Percentiles rank a stretch among this genome's conserved stretches.
Conservation (phyloP, 1,140 invertebrate genomes). For the Apis dorsata region DNA sequence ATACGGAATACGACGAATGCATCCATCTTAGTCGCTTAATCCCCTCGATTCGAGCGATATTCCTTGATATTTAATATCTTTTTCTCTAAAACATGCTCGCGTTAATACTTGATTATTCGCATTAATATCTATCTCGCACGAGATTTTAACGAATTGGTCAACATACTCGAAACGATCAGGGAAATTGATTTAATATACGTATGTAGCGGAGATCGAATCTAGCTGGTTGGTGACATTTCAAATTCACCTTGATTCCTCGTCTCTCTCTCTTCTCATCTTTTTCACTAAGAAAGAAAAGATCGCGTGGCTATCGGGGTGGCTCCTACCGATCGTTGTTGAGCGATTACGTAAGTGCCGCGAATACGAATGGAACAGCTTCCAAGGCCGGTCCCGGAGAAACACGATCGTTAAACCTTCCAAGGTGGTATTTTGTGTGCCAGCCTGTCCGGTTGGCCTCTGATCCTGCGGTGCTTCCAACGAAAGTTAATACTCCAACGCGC, state of each 20-base stretch:
- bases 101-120: not conserved
- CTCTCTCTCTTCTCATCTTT: not conserved
- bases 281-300: not conserved
- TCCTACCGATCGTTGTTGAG: conserved; percentile 54
- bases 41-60: not conserved
- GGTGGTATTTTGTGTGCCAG: conserved; percentile 54
- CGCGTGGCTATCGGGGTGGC: conserved; percentile 21
- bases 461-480: conserved; percentile 39
- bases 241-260: not conserved
- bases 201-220: not conserved
- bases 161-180: not conserved
- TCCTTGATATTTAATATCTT: not conserved
- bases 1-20: conserved; percentile 44
- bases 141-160: not conserved
- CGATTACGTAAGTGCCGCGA: conserved; percentile 68
- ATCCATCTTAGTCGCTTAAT: conserved; percentile 14
- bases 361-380: conserved; percentile 61
- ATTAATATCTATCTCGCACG: no score
- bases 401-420: conserved; percentile 63
- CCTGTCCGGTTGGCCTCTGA: conserved; percentile 32
- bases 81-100: not conserved
- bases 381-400: conserved; percentile 69
- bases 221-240: conserved; percentile 31
- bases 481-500: conserved; percentile 52
- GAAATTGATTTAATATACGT: not conserved